Base-by-base conservation (phyloP, 2,797 vertebrate genomes). In the Oreonectes daqikongensis region DNA sequence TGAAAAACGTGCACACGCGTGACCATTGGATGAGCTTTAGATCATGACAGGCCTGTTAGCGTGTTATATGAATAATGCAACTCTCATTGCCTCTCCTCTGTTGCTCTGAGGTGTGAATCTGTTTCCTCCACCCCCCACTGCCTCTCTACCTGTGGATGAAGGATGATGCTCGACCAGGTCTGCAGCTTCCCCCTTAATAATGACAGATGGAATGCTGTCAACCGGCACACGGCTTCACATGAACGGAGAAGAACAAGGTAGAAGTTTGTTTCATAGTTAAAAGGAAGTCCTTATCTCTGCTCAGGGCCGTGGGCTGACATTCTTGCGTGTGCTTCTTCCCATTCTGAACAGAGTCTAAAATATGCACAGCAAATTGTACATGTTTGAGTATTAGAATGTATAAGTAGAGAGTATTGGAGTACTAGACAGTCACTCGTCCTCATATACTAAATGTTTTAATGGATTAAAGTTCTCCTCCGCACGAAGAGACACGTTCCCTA, bases 111-210 rank as follows among this genome's bases (percentile, higher is more conserved):
- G 20, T 63, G 10, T 2, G 15, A 63, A 28, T 64, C 67, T 42
- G 15, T 15, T 65, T 55, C 44, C 42, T 59, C 28, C 42, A 42
- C 17, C 52, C 12, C 48, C 40, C 11, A 24, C 48, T 71, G 75
- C 52, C 32, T 35, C 35, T 30, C 35, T 38, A 55, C 59, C 66
- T 79, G 72, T 52, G 72, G 69, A 55, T 75, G 72, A 75, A 74
- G 24, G 46, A 67, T 79, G 64, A 74, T 38, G 50, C 52, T 46
- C 35, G 22, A 63, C 53, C 38, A 64, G 55, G 22, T 55, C 64
- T 67, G 59, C 38, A 42, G 50, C 64, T 67, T 67, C 12, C 20
- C 14, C 2, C 38, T 69, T 70, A 75, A 80, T 75, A 69, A 70
- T 70, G 78, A 80, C 78, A 35, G 64, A 79, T 79, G 52, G 24